Conservation (phyloP, 2,888 invertebrate species). For the Drosophila leonis region DNA sequence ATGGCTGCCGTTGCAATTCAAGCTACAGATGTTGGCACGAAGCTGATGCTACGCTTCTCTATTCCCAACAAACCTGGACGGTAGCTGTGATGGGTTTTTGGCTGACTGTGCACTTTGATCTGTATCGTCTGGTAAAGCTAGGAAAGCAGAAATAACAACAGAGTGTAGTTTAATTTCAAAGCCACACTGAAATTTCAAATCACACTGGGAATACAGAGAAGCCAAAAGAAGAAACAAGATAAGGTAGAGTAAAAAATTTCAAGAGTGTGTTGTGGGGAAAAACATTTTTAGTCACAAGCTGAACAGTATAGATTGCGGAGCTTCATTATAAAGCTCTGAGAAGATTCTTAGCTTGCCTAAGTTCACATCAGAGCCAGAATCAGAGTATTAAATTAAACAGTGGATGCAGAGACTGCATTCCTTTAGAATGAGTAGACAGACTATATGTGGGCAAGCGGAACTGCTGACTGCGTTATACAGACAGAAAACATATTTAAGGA, state of each 20-base stretch:
- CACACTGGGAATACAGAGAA: neutral
- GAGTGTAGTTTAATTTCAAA: constrained; percentile 29
- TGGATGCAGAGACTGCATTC: no score
- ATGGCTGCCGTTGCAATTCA: constrained; percentile 9
- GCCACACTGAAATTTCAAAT: constrained; percentile 14
- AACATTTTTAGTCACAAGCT: constrained; percentile 22
- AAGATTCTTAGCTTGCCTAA: neutral
- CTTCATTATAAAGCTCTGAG: constrained; percentile 38
- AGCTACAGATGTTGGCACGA: constrained; percentile 14
- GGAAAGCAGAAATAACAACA: constrained; percentile 1
- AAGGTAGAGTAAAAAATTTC: constrained; percentile 24
- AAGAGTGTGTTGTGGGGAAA: constrained; percentile 17
- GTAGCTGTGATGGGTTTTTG: constrained; percentile 17
- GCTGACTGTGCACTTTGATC: constrained; percentile 37
- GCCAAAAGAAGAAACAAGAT: neutral
- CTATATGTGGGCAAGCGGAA: neutral
- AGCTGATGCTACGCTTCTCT: neutral
- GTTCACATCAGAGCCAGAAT: neutral
- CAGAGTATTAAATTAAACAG: constrained; percentile 6
- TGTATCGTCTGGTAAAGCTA: constrained; percentile 8
- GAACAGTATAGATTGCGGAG: constrained; percentile 18
- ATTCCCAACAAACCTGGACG: constrained; percentile 4
- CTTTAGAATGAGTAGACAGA: neutral
- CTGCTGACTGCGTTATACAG: neutral
- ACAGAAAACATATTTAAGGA: neutral